Base-by-base conservation (phyloP, 2,113 vertebrate species). In the Scomber colias region DNA sequence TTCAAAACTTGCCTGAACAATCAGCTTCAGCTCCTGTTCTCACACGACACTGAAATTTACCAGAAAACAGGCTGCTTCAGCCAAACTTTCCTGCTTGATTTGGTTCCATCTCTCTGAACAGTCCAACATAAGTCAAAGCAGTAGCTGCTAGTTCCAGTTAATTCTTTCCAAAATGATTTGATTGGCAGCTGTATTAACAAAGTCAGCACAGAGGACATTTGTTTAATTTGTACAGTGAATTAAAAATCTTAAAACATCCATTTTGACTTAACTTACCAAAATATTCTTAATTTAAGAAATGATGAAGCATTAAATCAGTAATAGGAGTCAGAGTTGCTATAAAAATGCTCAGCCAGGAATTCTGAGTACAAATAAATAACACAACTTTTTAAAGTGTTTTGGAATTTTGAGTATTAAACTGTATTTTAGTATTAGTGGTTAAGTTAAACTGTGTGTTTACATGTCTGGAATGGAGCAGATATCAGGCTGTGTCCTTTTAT, bases 1-100 rank as follows among this genome's bases (percentile, higher is more conserved):
- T 27, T 27, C 24, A 27, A 27, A 72, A 15, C 48, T 66, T 44
- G 53, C 16, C 13, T 56, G 48, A 85, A 61, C 55, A 57, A 49
- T 75, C 45, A 19, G 2, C 57, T 60, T 9, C 24, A 31, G 45
- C 48, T 66, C 12, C 2, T 8, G 50, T 59, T 35, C 24, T 51
- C 17, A 60, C 60, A 54, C 27, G 31, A 63, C 66, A 15, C 10
- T 55, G 16, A 63, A 13, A 3, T 30, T 63, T 69, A 21, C 44
- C 50, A 35, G 35, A 59, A 17, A 59, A 4, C 7, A 16, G 4
- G 12, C 1, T 1, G 13, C 9, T 21, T 49, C 69, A 45, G 68
- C 30, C 19, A 45, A 69, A 12, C 35, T 3, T 31, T 30, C 13
- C 24, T 53, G 27, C 3, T 17, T 65, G 10, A 2, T 65, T 54